A percentile compares a stretch with the other conserved stretches of the same genome.
Evolutionary conservation across 2,888 invertebrate genomes (phyloP).

Genomic region (Chloroclysta siterata): DNA sequence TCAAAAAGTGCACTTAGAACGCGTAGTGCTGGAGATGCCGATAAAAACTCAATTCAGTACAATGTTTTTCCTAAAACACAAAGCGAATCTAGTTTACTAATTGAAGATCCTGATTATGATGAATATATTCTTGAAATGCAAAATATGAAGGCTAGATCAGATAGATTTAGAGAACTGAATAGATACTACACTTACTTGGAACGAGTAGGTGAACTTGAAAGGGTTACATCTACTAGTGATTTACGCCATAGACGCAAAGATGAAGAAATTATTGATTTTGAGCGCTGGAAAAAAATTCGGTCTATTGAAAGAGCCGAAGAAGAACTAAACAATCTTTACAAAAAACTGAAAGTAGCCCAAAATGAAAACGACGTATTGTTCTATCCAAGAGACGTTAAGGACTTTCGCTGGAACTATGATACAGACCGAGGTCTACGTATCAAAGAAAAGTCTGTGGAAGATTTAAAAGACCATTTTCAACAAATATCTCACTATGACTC

Average conservation of each 20-base stretch:
- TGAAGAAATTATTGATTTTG: conserved; percentile 93
- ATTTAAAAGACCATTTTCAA: conserved; percentile 91
- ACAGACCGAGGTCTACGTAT: conserved; percentile 90
- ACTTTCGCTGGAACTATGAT: conserved; percentile 90
- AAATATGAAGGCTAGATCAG: conserved; percentile 88
- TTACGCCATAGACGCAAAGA: conserved; percentile 89
- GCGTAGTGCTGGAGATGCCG: conserved; percentile 87
- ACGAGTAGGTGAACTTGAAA: conserved; percentile 92
- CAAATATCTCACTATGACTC: conserved; percentile 84
- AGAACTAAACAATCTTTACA: conserved; percentile 91
- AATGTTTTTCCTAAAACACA: conserved; percentile 57
- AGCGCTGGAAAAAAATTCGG: conserved; percentile 93
- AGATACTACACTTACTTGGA: conserved; percentile 94
- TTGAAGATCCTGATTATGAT: conserved; percentile 87
- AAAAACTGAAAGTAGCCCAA: conserved; percentile 91
- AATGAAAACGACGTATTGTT: conserved; percentile 93
- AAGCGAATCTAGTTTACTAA: conserved; percentile 69
- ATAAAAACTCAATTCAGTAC: conserved; percentile 57
- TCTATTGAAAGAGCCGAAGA: conserved; percentile 92
- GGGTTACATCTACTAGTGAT: conserved; percentile 88
- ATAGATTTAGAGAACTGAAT: conserved; percentile 93
- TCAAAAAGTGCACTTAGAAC: conserved; percentile 83
- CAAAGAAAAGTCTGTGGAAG: conserved; percentile 95
- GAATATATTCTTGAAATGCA: conserved; percentile 88
- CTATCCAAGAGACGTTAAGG: conserved; percentile 89